Conservation (phyloP, 2,113 vertebrate species). For the Collichthys lucidus region DNA sequence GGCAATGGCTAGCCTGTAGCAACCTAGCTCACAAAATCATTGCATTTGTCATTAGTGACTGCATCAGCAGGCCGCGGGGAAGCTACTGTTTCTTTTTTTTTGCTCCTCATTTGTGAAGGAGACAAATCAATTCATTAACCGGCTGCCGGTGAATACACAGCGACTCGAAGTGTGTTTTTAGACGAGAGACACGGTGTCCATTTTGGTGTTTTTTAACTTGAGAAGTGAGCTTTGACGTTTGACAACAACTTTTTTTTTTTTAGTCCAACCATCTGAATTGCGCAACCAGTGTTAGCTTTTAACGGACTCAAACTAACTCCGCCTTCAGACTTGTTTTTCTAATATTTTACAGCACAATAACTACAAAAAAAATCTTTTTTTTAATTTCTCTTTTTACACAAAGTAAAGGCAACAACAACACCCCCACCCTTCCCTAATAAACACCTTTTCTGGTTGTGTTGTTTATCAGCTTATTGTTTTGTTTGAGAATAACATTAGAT, state of each 20-base stretch:
- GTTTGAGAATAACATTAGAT: not conserved
- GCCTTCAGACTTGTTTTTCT: slow-evolving; percentile 59
- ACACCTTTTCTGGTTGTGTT: not conserved
- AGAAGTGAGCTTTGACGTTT: slow-evolving; percentile 60
- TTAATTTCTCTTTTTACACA: too few relatives aligned
- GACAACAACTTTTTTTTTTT: slow-evolving; percentile 73
- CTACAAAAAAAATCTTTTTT: slow-evolving; percentile 8
- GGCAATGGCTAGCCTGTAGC: slow-evolving; percentile 81
- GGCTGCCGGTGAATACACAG: too few relatives aligned
- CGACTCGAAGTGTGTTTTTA: not conserved
- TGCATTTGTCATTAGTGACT: slow-evolving; percentile 77
- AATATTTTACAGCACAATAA: slow-evolving; percentile 50
- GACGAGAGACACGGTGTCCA: not conserved
- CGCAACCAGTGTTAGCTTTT: slow-evolving; percentile 65
- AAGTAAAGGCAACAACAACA: not conserved
- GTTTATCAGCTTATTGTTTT: not conserved
- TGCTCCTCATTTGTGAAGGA: slow-evolving; percentile 21
- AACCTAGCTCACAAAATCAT: slow-evolving; percentile 74
- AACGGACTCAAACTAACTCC: slow-evolving; percentile 52
- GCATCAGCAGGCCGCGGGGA: slow-evolving; percentile 65
- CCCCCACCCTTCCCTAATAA: not conserved
- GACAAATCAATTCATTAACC: slow-evolving; percentile 10
- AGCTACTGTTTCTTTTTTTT: slow-evolving; percentile 23
- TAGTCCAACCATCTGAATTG: too few relatives aligned
- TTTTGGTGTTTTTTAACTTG: slow-evolving; percentile 40